These are phyloP conservation scores for Suricata suricatta DNA, from an alignment of 2,113 vertebrate species.

Conservation along the genomic window DNA sequence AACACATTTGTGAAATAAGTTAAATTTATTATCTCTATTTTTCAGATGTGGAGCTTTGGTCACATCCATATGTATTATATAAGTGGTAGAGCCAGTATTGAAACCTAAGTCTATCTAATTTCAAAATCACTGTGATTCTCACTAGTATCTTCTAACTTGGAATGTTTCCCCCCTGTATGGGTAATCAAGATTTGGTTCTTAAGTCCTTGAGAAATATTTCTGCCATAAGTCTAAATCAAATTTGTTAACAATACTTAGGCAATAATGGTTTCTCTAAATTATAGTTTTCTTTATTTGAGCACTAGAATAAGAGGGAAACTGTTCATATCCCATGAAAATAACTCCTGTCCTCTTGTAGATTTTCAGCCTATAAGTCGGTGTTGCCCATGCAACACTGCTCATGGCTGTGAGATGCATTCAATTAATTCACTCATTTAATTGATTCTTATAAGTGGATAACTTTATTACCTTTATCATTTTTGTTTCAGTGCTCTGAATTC, in stretches of 20 bases:
- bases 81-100: neutral
- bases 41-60: neutral
- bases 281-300: conserved; percentile 14
- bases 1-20: neutral
- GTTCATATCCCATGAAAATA: neutral
- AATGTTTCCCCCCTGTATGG: neutral
- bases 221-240: neutral
- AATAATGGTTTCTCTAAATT: neutral
- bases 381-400: neutral
- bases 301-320: conserved; percentile 13
- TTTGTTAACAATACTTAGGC: conserved; percentile 27
- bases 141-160: neutral
- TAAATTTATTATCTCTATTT: neutral
- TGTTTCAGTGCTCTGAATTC: conserved; percentile 38
- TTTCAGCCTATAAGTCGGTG: neutral
- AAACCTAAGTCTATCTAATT: conserved; percentile 1
- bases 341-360: neutral
- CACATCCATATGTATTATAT: neutral
- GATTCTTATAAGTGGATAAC: conserved; percentile 37
- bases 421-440: conserved; percentile 31
- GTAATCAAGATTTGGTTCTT: neutral
- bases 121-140: neutral
- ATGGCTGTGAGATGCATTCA: neutral
- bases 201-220: conserved; percentile 13
- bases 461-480: conserved; percentile 59